A percentile compares a stretch with the other conserved stretches of the same genome.
Evolutionary conservation across 2,113 vertebrate species (phyloP).

Genomic region (Antennarius striatus): DNA sequence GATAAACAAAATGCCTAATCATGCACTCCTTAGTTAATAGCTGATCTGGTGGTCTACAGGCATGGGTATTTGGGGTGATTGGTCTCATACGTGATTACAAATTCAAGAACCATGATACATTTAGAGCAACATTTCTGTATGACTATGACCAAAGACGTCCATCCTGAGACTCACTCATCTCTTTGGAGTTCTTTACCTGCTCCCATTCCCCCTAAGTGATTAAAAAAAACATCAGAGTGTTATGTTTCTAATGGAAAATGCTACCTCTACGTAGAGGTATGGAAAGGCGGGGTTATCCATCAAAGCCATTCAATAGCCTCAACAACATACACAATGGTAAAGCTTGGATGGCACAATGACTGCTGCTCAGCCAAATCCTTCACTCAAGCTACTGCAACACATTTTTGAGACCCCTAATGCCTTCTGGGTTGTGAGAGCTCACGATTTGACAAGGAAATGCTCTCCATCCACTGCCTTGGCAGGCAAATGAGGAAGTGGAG

Average conservation of each 20-base stretch:
- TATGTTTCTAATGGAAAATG: background rate
- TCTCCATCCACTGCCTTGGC: slow-evolving; percentile 56
- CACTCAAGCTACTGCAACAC: slow-evolving; percentile 62
- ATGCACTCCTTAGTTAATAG: slow-evolving; percentile 51
- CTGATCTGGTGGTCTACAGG: slow-evolving; percentile 44
- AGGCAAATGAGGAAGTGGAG: slow-evolving; percentile 43
- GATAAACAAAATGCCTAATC: slow-evolving; percentile 62
- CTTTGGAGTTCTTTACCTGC: slow-evolving; percentile 17
- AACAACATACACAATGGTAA: slow-evolving; percentile 9
- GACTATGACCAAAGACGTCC: slow-evolving; percentile 20
- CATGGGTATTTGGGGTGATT: slow-evolving; percentile 59
- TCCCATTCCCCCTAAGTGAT: background rate
- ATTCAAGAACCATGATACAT: slow-evolving; percentile 55
- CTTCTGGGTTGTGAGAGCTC: slow-evolving; percentile 32
- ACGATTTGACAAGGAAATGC: slow-evolving; percentile 54
- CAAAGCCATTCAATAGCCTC: background rate
- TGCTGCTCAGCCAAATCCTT: slow-evolving; percentile 52
- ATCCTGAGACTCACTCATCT: slow-evolving; percentile 14
- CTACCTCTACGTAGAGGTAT: background rate
- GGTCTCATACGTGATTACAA: slow-evolving; percentile 62
- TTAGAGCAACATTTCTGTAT: slow-evolving; percentile 37
- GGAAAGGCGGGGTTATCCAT: background rate
- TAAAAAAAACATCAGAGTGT: background rate
- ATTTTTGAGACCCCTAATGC: slow-evolving; percentile 53
- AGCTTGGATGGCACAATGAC: background rate